These are phyloP conservation scores for Sebastes miniatus DNA, from an alignment of 2,797 vertebrate genomes.

Conservation along the genomic window DNA sequence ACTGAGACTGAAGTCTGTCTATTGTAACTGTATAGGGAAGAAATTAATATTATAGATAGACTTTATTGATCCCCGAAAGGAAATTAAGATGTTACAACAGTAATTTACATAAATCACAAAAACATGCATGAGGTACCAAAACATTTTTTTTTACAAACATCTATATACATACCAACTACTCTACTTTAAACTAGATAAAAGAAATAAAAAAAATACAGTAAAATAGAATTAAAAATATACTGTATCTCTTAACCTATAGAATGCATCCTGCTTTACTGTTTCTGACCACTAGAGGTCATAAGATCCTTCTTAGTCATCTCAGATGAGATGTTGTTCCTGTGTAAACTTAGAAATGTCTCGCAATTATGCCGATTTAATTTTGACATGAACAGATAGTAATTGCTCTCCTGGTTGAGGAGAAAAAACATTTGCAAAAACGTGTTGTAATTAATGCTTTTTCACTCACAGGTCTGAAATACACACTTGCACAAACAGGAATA, in stretches of 20 bases:
- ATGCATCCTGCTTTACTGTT: neutral
- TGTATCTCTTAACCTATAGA: no score
- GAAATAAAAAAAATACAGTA: no score
- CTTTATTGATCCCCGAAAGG: no score
- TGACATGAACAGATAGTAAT: neutral
- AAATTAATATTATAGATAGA: no score
- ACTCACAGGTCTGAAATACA: neutral
- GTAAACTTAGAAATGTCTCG: neutral
- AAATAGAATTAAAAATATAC: no score
- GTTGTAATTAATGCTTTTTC: neutral
- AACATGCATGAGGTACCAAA: no score
- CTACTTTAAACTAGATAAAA: no score
- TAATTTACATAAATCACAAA: no score
- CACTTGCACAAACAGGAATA: neutral
- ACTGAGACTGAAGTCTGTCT: neutral
- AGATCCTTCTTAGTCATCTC: neutral
- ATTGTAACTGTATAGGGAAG: neutral
- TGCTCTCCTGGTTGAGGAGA: neutral
- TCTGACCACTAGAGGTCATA: constrained; percentile 15
- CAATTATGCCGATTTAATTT: neutral
- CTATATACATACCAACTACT: no score
- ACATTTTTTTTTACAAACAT: no score
- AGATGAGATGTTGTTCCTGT: neutral
- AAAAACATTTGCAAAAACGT: neutral
- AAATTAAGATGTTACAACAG: no score